Conservation (phyloP, 2,797 vertebrate genomes). For the Anas flavirostris region DNA sequence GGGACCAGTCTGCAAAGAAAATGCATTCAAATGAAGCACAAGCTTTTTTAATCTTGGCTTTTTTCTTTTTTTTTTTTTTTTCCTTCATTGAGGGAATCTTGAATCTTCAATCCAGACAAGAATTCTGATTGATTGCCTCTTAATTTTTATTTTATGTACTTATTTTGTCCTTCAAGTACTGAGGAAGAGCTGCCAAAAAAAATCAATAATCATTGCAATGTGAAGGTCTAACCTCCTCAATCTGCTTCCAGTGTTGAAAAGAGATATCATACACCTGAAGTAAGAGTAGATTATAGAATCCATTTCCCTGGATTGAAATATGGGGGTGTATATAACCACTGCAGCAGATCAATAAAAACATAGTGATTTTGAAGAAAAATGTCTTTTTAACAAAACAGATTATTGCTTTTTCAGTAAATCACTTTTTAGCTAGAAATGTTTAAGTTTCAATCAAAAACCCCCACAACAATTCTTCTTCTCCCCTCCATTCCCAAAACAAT, state of each 20-base stretch:
- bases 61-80: too few relatives aligned
- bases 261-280: not conserved
- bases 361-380: slow-evolving; percentile 12
- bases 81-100: not conserved
- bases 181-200: not conserved
- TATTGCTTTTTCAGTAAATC: slow-evolving; percentile 24
- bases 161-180: not conserved
- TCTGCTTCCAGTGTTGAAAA: not conserved
- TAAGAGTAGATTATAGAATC: not conserved
- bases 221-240: not conserved
- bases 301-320: slow-evolving; percentile 22
- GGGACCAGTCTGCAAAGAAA: not conserved
- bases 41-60: not conserved
- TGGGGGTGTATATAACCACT: not conserved
- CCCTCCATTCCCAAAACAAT: not conserved
- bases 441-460: not conserved
- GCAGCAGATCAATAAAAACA: slow-evolving; percentile 25
- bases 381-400: slow-evolving; percentile 23
- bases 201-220: not conserved
- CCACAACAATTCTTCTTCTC: not conserved
- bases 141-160: not conserved
- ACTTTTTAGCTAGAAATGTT: not conserved
- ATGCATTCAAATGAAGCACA: not conserved
- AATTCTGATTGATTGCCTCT: not conserved
- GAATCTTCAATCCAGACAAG: not conserved